Base-by-base conservation (phyloP, 2,888 invertebrate species). In the Omphaloscelis lunosa region DNA sequence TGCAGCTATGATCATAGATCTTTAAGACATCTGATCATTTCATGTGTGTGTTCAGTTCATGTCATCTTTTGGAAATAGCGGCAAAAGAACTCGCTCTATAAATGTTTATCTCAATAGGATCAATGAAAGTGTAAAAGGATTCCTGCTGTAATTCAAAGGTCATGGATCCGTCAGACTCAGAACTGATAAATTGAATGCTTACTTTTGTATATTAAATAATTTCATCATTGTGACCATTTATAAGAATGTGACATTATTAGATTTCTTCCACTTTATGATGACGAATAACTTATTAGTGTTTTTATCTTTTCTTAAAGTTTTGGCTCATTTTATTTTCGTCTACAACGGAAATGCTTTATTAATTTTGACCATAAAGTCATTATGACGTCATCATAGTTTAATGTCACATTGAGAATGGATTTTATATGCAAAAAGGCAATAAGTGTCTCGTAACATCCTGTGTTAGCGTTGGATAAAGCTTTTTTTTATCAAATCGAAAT, bases 381-480 rank as follows among this genome's bases (percentile, higher is more conserved):
- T 74, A 77, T 86, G 86, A 75, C 63, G 75, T 85, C 86, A 85
- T 58, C 48, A 20, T 6, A 45, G 61, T 59, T 62, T 68, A 85
- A 83, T 75, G 74, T 75, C 77, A 85, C 56, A 51, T 83, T 76
- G 59, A 67, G 66, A 74, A 75, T 72, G 48, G 58, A 56, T 80
- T 75, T 66, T 20, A 23, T 72, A 82, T 82, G 82, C 84, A 80
- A 82, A 75, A 83, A 61, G 39, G 17, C 23, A 34, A 23, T 58
- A 23, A 4, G 12, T 70, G 51, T 82, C 72, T 62, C 34, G 56
- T 75, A 80, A 83, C 72, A 80, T 83, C 82, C 82, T 82, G 70
- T 65, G 59, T 27, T 27, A 62, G 61, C 45, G 29, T 58, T 62
- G 15, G 63, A 27, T 69, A 27, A 51, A 67, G 39, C 20, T 63